Conservation (phyloP, 2,113 vertebrate genomes). For the Callopanchax toddi region DNA sequence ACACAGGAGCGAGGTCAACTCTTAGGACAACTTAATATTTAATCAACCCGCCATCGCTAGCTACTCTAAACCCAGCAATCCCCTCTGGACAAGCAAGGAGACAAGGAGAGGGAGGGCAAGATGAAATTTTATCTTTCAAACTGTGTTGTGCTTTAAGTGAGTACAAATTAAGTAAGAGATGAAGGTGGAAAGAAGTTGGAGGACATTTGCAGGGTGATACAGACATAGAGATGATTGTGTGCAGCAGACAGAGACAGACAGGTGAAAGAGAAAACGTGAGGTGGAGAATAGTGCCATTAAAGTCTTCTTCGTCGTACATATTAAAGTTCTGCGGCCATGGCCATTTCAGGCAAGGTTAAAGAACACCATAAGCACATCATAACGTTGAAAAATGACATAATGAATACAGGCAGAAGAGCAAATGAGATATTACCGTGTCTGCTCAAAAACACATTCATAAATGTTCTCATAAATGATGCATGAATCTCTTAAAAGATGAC, state of each 20-base stretch:
- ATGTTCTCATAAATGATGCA: constrained; percentile 3
- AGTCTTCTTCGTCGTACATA: constrained; percentile 30
- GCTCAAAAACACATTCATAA: constrained; percentile 19
- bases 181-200: constrained; percentile 1
- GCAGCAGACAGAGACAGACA: constrained; percentile 36
- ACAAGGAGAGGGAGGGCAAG: constrained; percentile 18
- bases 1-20: constrained; percentile 54
- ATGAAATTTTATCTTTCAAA: constrained; percentile 44
- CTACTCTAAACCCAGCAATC: constrained; percentile 63
- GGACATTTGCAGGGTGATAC: constrained; percentile 16
- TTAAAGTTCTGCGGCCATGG: constrained; percentile 6
- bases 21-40: constrained; percentile 74
- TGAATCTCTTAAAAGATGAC: neutral
- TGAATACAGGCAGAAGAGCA: constrained; percentile 1
- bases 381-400: constrained; percentile 33
- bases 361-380: constrained; percentile 14
- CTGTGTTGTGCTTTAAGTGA: constrained; percentile 38
- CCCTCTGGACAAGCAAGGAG: constrained; percentile 39
- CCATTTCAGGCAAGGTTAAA: constrained; percentile 32
- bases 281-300: constrained; percentile 2
- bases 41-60: constrained; percentile 55
- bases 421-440: constrained; percentile 22
- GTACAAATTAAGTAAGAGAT: constrained; percentile 32
- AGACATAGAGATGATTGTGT: constrained; percentile 11
- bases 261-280: constrained; percentile 32